Evolutionary conservation across 2,797 vertebrate genomes (phyloP).

Genomic region (Acanthurus lineatus): DNA sequence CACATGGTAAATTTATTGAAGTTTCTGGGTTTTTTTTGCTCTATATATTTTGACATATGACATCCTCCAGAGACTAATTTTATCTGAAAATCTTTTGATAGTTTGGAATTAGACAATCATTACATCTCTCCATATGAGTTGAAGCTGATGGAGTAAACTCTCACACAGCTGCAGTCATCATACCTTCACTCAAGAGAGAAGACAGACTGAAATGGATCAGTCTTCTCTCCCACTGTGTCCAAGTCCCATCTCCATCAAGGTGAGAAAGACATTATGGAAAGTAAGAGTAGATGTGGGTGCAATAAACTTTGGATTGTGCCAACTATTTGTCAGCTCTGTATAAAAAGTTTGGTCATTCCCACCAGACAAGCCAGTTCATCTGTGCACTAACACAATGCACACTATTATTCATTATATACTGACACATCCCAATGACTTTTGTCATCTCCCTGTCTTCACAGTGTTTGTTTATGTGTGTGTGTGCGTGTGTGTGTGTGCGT

Average conservation of each 20-base stretch:
- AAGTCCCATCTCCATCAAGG: conserved; percentile 45
- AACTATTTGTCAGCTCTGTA: neutral
- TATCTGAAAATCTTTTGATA: conserved; percentile 29
- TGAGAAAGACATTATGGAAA: conserved; percentile 28
- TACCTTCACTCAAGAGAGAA: conserved; percentile 25
- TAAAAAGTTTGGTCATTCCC: neutral
- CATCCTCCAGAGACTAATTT: conserved; percentile 2
- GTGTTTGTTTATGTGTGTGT: neutral
- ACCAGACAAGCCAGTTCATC: neutral
- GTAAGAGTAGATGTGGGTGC: neutral
- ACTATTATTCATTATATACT: conserved; percentile 15
- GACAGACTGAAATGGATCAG: conserved; percentile 41
- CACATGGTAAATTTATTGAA: neutral
- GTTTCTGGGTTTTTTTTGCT: conserved; percentile 7
- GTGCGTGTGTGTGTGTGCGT: neutral
- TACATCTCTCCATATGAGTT: conserved; percentile 14
- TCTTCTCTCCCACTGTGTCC: conserved; percentile 43
- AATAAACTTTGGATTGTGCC: neutral
- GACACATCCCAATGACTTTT: conserved; percentile 20
- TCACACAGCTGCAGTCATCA: conserved; percentile 57
- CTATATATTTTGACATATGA: conserved; percentile 23
- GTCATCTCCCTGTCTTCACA: neutral
- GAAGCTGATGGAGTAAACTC: conserved; percentile 34
- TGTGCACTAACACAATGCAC: neutral
- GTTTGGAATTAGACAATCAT: conserved; percentile 23